Base-by-base conservation (phyloP, 1,140 invertebrate genomes). In the Heliothis virescens region DNA sequence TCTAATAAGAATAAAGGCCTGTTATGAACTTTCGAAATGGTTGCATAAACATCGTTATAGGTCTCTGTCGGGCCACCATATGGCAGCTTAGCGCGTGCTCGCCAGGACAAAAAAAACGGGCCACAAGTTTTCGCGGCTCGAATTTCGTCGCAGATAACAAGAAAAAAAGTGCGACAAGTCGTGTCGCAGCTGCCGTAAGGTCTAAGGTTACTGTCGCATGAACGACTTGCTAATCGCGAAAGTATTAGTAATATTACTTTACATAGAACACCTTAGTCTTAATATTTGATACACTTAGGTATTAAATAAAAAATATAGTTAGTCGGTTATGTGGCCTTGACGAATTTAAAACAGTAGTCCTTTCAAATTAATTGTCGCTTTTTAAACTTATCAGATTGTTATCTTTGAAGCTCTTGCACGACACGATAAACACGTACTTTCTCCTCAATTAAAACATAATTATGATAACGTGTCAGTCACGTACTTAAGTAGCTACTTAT, bases 81-180 rank as follows among this genome's bases (percentile, higher is more conserved):
- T 92, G 93, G 92, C 84, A 67, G 80, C 83, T 86, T 86, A 91
- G 90, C 93, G 89, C 93, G 92, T 93, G 93, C 92, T 87, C 83
- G 82, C 82, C 79, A 79, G 79, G 86, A 34, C 18, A 91, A 92
- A 89, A 91, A 89, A 83, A 77, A 85, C 53, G 78, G 79, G 71
- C 48, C 62, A 52, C 87, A 90, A 83, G 85, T 90, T 90, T 92
- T 92, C 88, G 92, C 91, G 84, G 86, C 82, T 94, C 86, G 80
- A 83, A 86, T 94, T 94, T 89, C 92, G 76, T 80, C 79, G 57
- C 84, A 86, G 83, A 89, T 79, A 80, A 86, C 72, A 88, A 88
- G 79, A 87, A 90, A 90, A 94, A 92, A 93, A 86, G 83, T 85
- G 82, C 75, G 79, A 79, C 73, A 83, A 83, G 83, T 83, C 87